Evolutionary conservation across 2,797 vertebrate genomes (phyloP).

Genomic region (Silurus lanzhouensis): DNA sequence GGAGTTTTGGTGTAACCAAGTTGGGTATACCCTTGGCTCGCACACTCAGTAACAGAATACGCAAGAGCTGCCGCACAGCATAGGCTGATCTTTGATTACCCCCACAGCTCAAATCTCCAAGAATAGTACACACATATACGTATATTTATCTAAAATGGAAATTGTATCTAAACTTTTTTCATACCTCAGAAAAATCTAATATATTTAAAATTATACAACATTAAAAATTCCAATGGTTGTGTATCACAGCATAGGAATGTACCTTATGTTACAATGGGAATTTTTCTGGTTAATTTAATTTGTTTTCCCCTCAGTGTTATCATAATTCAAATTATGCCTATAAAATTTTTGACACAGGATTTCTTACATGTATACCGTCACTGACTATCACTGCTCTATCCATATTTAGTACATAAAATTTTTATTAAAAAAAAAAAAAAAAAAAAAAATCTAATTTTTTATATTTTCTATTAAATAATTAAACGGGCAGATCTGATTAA

Average conservation of each 20-base stretch:
- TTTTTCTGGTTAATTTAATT: not conserved
- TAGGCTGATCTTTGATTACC: slow-evolving; percentile 58
- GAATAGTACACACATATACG: not conserved
- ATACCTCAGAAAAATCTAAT: not conserved
- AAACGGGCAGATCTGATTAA: not conserved
- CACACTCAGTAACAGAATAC: slow-evolving; percentile 77
- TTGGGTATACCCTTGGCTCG: slow-evolving; percentile 80
- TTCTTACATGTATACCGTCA: not conserved
- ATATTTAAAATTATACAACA: not conserved
- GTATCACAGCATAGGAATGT: not conserved
- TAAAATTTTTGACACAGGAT: not conserved
- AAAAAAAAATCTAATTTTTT: too few species aligned
- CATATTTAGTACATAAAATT: not conserved
- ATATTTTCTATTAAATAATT: not conserved
- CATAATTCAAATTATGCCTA: not conserved
- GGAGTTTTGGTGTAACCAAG: slow-evolving; percentile 71
- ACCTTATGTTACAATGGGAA: not conserved
- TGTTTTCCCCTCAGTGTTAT: not conserved
- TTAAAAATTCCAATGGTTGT: not conserved
- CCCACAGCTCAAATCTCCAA: not conserved
- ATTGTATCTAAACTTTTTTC: not conserved
- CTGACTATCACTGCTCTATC: not conserved
- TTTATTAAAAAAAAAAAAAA: too few species aligned
- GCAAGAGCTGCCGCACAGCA: slow-evolving; percentile 58
- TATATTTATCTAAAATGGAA: not conserved